A percentile compares a stretch with the other conserved stretches of the same genome.
Conservation (phyloP, 1,140 invertebrate species). For the Rhagoletis pomonella region DNA sequence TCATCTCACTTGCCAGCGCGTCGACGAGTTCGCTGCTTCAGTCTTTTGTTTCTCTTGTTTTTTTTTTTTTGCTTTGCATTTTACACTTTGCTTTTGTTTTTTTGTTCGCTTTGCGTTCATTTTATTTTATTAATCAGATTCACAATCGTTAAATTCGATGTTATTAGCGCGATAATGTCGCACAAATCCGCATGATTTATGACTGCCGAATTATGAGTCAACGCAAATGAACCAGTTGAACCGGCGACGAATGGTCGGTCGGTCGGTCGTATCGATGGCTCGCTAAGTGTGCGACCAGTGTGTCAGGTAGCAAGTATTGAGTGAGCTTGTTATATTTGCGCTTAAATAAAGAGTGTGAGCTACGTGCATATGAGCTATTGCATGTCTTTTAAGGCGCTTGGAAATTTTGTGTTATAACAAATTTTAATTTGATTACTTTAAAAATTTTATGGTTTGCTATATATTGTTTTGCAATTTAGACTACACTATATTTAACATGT, state of each 20-base stretch:
- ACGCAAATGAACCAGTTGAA: conserved; percentile 51
- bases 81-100: conserved; percentile 22
- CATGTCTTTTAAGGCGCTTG: neutral
- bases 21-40: neutral
- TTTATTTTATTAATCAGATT: conserved; percentile 59
- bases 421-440: neutral
- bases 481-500: neutral
- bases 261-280: neutral
- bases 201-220: conserved; percentile 63
- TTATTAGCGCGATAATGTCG: conserved; percentile 74
- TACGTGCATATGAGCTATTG: neutral
- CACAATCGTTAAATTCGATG: conserved; percentile 68
- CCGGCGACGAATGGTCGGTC: neutral
- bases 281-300: neutral
- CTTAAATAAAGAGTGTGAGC: neutral
- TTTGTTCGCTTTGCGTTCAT: neutral
- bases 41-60: conserved; percentile 33
- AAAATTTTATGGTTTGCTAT: conserved; percentile 3
- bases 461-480: conserved; percentile 26
- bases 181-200: conserved; percentile 73
- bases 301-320: neutral
- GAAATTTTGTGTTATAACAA: neutral
- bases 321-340: neutral
- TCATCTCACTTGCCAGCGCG: neutral
- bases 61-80: conserved; percentile 9